Evolutionary conservation across 2,888 invertebrate genomes (phyloP).

Genomic region (Metellina segmentata): DNA sequence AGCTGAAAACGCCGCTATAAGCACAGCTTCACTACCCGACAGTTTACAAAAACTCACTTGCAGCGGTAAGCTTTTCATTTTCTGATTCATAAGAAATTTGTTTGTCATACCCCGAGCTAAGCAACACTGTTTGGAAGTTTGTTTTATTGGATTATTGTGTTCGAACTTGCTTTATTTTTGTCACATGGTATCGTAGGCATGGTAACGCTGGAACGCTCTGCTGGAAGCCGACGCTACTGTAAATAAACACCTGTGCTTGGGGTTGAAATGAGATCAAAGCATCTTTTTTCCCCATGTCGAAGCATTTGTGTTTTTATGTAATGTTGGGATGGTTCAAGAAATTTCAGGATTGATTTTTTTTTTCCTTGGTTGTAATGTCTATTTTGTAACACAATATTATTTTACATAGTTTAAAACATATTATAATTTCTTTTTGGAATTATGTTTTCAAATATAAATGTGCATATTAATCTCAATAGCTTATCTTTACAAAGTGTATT

Average conservation of each 20-base stretch:
- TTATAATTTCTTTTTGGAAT: too few species aligned
- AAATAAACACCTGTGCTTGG: neutral
- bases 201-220: neutral
- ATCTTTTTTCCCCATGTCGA: too few species aligned
- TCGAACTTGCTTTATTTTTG: neutral
- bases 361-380: too few species aligned
- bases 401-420: too few species aligned
- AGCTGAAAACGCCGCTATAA: slow-evolving; percentile 86
- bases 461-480: too few species aligned
- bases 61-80: slow-evolving; percentile 77
- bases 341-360: too few species aligned
- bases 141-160: neutral
- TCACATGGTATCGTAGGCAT: slow-evolving; percentile 40
- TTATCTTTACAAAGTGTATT: too few species aligned
- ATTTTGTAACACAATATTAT: too few species aligned
- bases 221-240: neutral
- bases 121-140: neutral
- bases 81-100: neutral
- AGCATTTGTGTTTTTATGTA: too few species aligned
- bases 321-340: too few species aligned
- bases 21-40: slow-evolving; percentile 88
- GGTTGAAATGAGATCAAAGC: neutral
- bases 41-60: slow-evolving; percentile 87
- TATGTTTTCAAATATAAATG: too few species aligned
- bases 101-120: neutral